A percentile compares a stretch with the other conserved stretches of the same genome.
Evolutionary conservation across 2,113 vertebrate genomes (phyloP).

Genomic region (Paraplagusia blochii): DNA sequence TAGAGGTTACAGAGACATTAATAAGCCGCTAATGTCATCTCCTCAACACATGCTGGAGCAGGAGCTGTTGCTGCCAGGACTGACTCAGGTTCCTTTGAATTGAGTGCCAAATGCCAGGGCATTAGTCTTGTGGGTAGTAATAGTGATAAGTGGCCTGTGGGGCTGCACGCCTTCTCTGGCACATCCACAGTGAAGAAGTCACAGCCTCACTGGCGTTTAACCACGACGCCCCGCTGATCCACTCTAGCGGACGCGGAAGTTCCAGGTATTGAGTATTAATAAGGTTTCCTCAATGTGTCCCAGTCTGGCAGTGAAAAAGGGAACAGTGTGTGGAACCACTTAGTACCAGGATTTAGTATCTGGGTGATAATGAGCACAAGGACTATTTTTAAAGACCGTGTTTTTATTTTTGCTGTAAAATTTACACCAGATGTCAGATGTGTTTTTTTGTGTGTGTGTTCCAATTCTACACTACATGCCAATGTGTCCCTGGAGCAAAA

Average conservation of each 20-base stretch:
- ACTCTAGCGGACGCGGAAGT: background rate
- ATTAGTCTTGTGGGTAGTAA: conserved; percentile 35
- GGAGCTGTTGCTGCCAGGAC: conserved; percentile 12
- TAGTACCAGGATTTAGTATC: too few species aligned
- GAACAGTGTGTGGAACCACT: too few species aligned
- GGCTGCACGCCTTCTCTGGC: conserved; percentile 34
- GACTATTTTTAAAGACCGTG: too few species aligned
- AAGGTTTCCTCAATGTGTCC: conserved; percentile 26
- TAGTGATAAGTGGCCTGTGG: conserved; percentile 19
- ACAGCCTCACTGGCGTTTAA: background rate
- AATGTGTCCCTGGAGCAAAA: too few species aligned
- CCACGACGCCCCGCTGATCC: conserved; percentile 10
- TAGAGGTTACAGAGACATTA: conserved; percentile 24
- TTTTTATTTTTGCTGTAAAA: too few species aligned
- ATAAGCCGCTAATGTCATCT: conserved; percentile 20
- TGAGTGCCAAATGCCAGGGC: conserved; percentile 31
- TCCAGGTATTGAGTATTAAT: conserved; percentile 22
- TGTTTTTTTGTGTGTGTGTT: too few species aligned
- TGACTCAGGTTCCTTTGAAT: conserved; percentile 15
- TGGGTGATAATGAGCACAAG: too few species aligned
- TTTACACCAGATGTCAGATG: too few species aligned
- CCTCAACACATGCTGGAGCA: conserved; percentile 24
- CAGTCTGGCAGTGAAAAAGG: conserved; percentile 31
- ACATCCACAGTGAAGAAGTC: conserved; percentile 31
- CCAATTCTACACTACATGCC: too few species aligned